These are phyloP conservation scores for Mormyrus hasselquistii DNA, from an alignment of 2,797 vertebrate genomes.

Conservation along the genomic window DNA sequence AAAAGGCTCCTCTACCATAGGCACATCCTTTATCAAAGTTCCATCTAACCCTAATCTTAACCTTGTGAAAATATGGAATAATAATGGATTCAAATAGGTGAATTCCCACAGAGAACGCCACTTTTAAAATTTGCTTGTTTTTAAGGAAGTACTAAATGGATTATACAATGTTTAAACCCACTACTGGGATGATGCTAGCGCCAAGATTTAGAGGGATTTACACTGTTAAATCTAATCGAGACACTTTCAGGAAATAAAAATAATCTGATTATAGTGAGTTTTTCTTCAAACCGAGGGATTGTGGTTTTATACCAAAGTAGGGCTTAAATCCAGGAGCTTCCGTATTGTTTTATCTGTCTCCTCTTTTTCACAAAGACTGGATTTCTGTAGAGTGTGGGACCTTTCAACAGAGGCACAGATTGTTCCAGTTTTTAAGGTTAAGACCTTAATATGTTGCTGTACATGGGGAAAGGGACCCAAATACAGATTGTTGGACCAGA, in stretches of 20 bases:
- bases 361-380: neutral
- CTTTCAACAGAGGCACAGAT: neutral
- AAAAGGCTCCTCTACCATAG: neutral
- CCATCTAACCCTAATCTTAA: neutral
- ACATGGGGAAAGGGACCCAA: conserved; percentile 13
- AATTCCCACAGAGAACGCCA: neutral
- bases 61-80: neutral
- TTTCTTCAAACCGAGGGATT: conserved; percentile 19
- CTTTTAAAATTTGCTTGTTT: neutral
- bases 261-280: conserved; percentile 44
- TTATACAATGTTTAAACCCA: neutral
- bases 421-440: conserved; percentile 1
- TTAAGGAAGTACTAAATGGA: neutral
- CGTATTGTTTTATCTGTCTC: neutral
- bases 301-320: neutral
- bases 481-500: neutral
- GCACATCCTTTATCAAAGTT: neutral
- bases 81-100: neutral
- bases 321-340: conserved; percentile 1
- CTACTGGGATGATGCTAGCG: neutral
- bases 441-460: conserved; percentile 5
- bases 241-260: conserved; percentile 46
- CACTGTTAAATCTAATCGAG: conserved; percentile 42
- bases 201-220: conserved; percentile 38
- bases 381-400: neutral